Evolutionary conservation across 2,888 invertebrate genomes (phyloP), one percentile per base, ranked within the genome.

Genomic region (Penaeus monodon): DNA sequence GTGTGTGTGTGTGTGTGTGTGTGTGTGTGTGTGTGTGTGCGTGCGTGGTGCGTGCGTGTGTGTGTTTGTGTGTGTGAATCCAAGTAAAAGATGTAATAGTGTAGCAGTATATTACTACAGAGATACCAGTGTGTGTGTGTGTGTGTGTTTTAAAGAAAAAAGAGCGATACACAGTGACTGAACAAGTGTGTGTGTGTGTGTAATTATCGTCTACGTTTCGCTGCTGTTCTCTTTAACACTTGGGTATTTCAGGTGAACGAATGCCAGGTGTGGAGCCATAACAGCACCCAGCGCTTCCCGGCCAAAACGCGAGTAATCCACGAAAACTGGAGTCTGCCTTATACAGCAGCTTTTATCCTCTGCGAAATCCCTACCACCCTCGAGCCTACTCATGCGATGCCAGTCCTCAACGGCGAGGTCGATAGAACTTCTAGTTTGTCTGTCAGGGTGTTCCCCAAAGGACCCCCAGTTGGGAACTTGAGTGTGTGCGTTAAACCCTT

Each of bases 401-500:
- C 76, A 8, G 29, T 73, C 2, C 1, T 65, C 12, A 14, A 66
- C n/a, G 73, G 74, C 0, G 20, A 57, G 8, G 63, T 17, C 57
- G 70, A 66, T 24, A 79, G 29, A 24, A n/a, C 14, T 17, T 77
- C 88, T 12, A 64, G 63, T 20, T 2, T 89, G 6, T 76, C 81
- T 8, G 87, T 89, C 22, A 76, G 81, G 68, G 68, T 86, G 66
- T 68, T 84, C 44, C 22, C 57, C 2, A 24, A 29, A 38, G 77
- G 83, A 57, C 57, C 27, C 27, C 44, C 49, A 4, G 49, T 73
- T 27, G 91, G 90, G 0, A 81, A 90, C 22, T 81, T 91, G 78
- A 90, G 90, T 89, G 93, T 74, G 91, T 93, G 29, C 91, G 93
- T 84, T 24, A 91, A 93, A 24, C 93, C 93, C 0, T 78, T 93